A percentile compares a stretch with the other conserved stretches of the same genome.
Evolutionary conservation across 2,113 vertebrate genomes (phyloP).

Genomic region (Nematolebias whitei): DNA sequence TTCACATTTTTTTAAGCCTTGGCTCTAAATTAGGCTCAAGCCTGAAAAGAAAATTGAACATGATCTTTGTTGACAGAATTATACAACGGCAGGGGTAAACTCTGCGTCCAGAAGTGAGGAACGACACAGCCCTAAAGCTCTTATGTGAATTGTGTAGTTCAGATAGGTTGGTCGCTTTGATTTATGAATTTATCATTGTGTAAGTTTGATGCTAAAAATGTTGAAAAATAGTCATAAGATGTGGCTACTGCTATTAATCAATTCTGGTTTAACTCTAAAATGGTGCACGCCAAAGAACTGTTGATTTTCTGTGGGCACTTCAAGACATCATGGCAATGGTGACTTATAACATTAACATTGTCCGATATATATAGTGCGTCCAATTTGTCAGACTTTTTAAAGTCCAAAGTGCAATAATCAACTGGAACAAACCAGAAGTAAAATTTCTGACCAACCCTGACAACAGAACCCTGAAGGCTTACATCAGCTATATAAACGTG

Average conservation of each 20-base stretch:
- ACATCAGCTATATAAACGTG: neutral
- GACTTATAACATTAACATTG: too few relatives aligned
- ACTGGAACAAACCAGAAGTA: too few relatives aligned
- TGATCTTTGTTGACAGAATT: constrained; percentile 34
- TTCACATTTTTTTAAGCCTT: constrained; percentile 33
- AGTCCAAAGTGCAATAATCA: too few relatives aligned
- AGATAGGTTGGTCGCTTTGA: neutral
- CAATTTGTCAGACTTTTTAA: too few relatives aligned
- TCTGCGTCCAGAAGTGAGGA: neutral
- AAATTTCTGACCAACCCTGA: too few relatives aligned
- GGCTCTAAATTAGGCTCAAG: constrained; percentile 30
- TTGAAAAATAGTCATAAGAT: neutral
- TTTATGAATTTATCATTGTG: too few relatives aligned
- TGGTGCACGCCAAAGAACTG: too few relatives aligned
- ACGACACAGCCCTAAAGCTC: constrained; percentile 3
- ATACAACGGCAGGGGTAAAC: neutral
- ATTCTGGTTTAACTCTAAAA: too few relatives aligned
- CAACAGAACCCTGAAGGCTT: neutral
- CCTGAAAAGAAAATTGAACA: constrained; percentile 9
- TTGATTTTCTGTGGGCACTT: too few relatives aligned
- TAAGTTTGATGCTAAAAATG: neutral
- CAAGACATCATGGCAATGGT: too few relatives aligned
- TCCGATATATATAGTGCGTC: too few relatives aligned
- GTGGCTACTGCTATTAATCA: too few relatives aligned
- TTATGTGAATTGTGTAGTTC: neutral